A percentile compares a stretch with the other conserved stretches of the same genome.
These are phyloP conservation scores for Myotis vivesi DNA, from an alignment of 2,797 vertebrate genomes.

Conservation along the genomic window DNA sequence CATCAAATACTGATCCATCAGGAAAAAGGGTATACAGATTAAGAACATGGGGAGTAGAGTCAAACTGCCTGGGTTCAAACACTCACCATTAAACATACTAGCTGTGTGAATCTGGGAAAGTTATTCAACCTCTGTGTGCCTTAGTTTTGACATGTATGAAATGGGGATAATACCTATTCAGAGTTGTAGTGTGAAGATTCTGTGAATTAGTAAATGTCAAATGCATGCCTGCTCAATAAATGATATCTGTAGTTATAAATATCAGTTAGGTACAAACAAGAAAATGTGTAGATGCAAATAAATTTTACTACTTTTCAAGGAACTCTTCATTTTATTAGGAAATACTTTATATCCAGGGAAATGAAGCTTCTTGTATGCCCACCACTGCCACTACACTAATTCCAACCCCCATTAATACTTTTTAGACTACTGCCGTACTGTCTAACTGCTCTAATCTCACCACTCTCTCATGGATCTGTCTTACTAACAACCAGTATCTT, in stretches of 20 bases:
- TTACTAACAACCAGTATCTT: background rate
- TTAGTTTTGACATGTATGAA: background rate
- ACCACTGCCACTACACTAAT: background rate
- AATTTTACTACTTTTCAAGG: conserved; percentile 28
- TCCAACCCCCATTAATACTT: background rate
- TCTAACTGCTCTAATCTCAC: background rate
- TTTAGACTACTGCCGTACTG: background rate
- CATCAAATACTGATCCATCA: background rate
- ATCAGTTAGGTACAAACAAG: background rate
- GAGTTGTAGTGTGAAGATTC: background rate
- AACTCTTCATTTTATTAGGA: conserved; percentile 18
- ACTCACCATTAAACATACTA: background rate
- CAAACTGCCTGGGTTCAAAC: background rate
- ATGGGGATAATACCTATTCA: background rate
- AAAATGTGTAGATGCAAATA: background rate
- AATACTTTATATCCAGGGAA: background rate
- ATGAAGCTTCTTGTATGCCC: background rate
- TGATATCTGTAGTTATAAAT: background rate
- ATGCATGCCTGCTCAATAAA: background rate
- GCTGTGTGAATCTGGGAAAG: background rate
- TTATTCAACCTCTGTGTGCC: background rate
- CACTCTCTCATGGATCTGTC: background rate
- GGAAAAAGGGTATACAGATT: background rate
- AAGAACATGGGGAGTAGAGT: background rate
- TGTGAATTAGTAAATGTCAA: background rate